These are phyloP conservation scores for Diaphora mendica DNA, from an alignment of 2,888 invertebrate species.

Conservation along the genomic window DNA sequence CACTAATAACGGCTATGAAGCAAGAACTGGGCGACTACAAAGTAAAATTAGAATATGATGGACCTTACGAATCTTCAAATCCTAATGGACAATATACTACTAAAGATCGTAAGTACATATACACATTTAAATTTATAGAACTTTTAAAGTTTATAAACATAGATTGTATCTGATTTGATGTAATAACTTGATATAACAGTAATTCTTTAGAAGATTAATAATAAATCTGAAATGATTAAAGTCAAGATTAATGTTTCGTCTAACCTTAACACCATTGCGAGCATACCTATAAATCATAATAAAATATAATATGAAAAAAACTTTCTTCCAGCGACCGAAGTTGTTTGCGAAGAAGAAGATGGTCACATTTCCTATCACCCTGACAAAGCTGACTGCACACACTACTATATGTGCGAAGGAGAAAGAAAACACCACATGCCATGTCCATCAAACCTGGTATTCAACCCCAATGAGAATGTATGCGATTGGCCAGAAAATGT, in stretches of 20 bases:
- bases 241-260: not conserved
- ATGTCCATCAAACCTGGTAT: constrained; percentile 96
- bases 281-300: not conserved
- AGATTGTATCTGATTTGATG: not conserved
- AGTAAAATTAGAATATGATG: constrained; percentile 93
- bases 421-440: constrained; percentile 98
- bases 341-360: constrained; percentile 96
- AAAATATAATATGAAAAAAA: not conserved
- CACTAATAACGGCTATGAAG: constrained; percentile 94
- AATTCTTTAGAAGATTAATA: not conserved
- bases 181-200: not conserved
- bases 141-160: not conserved
- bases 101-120: constrained; percentile 92
- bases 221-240: not conserved
- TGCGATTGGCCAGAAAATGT: constrained; percentile 99
- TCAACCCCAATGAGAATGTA: constrained; percentile 96
- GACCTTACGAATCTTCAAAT: constrained; percentile 92
- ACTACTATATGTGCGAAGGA: constrained; percentile 98
- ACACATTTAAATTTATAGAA: not conserved
- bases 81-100: constrained; percentile 93
- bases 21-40: constrained; percentile 94
- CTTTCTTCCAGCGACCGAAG: constrained; percentile 90
- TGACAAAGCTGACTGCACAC: constrained; percentile 96
- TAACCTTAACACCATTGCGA: not conserved
- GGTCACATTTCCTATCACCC: constrained; percentile 98